Base-by-base conservation (phyloP, 2,888 invertebrate species). In the Caenorhabditis japonica region DNA sequence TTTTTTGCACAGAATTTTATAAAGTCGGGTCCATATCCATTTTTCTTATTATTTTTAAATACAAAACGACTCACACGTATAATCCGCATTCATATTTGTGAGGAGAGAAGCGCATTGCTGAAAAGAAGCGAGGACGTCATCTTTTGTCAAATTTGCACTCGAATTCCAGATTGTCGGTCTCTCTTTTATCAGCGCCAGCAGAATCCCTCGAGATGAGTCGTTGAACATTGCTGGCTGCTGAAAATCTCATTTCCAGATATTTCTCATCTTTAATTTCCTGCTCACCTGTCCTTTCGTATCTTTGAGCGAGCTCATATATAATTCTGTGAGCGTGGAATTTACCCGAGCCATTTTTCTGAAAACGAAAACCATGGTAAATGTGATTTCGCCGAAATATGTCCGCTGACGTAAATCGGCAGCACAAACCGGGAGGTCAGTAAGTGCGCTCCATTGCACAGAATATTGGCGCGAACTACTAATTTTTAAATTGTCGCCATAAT, bases 21-120 rank as follows among this genome's bases (percentile, higher is more conserved):
- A n/a, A n/a, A n/a, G n/a, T n/a, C n/a, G n/a, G n/a, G n/a, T n/a
- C n/a, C n/a, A n/a, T n/a, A n/a, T n/a, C n/a, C n/a, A n/a, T n/a
- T n/a, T n/a, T n/a, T n/a, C n/a, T n/a, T n/a, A n/a, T n/a, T n/a
- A n/a, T n/a, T n/a, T n/a, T n/a, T n/a, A n/a, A n/a, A n/a, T n/a
- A n/a, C n/a, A 30, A 30, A 30, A 30, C 10, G 25, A 56, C 93
- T 89, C 95, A 96, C 97, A 97, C 97, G 89, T 97, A 97, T 2
- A 96, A 95, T 90, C 97, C 97, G 33, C 19, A 38, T 58, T 36
- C 71, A 52, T 64, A 10, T 51, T 59, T n/a, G 49, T 36, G 12
- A 72, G 39, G 3, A 53, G 17, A 0, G 44, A 15, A 0, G 64
- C 30, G n/a, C 52, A 27, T 15, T 59, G 56, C 1, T 36, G 15